phyloP scores from a whole-genome alignment of 2,888 invertebrate genomes.

The Caenorhabditis sulstoni region DNA sequence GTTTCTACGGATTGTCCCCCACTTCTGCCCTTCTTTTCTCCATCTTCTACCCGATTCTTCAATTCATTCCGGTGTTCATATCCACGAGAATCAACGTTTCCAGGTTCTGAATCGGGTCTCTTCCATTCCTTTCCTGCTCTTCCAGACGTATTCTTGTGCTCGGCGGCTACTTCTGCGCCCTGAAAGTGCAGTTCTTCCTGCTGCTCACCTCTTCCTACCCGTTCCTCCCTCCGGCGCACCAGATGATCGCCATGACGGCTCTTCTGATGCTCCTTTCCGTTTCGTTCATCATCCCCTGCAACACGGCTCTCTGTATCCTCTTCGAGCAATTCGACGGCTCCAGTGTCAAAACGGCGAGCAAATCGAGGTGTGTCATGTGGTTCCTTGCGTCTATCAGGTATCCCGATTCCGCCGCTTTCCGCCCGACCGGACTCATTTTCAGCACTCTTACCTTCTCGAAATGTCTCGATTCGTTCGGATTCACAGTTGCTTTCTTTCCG shows the following conservation, averaged over 20 bases:
- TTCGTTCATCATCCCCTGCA: constrained; percentile 66
- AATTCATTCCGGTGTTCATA: constrained; percentile 40
- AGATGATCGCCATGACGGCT: constrained; percentile 53
- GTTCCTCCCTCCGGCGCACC: constrained; percentile 52
- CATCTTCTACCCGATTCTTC: constrained; percentile 45
- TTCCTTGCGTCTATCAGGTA: constrained; percentile 67
- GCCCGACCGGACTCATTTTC: constrained; percentile 9
- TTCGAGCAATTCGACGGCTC: constrained; percentile 67
- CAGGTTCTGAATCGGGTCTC: constrained; percentile 3
- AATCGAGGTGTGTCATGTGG: constrained; percentile 70
- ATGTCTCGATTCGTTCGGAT: constrained; percentile 55
- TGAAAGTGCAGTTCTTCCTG: constrained; percentile 59
- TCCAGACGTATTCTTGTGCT: constrained; percentile 54
- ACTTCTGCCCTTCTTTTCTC: constrained; percentile 27
- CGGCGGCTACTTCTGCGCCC: constrained; percentile 57
- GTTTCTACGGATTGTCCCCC: constrained; percentile 30
- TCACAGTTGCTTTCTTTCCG: constrained; percentile 66
- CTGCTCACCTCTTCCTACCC: constrained; percentile 61
- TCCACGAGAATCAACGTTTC: constrained; percentile 46
- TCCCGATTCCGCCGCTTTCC: not conserved
- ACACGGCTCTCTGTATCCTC: constrained; percentile 70
- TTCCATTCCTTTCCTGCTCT: no score
- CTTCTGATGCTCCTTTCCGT: constrained; percentile 60
- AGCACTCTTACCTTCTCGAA: constrained; percentile 69
- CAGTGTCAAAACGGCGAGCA: constrained; percentile 58